Evolutionary conservation across 2,888 invertebrate species (phyloP), one percentile per base, ranked within the genome.

Genomic region (Hemistola chrysoprasaria): DNA sequence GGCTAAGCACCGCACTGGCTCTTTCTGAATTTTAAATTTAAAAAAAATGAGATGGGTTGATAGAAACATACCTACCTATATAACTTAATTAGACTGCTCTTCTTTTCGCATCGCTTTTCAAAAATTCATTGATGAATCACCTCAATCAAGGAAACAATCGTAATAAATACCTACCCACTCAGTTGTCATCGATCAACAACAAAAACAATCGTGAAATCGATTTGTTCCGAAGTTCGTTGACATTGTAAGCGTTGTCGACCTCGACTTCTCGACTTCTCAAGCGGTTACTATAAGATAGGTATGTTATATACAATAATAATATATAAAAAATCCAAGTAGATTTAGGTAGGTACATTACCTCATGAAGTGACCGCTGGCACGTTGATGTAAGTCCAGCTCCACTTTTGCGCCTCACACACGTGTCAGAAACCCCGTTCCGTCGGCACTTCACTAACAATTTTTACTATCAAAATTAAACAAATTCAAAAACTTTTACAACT

Each of bases 381-480:
- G 92, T 89, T 93, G 93, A 69, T 93, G 93, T 75, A 93, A 91
- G 62, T 94, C 93, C 89, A 93, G 93, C 91, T 94, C 93, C 93
- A 93, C 91, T 88, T 83, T 92, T 91, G 73, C 67, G 90, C 90
- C 83, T 91, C 31, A 56, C 68, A 57, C 67, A 62, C 59, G 47
- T 52, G 38, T 49, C 40, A 61, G 63, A 55, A 60, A 69, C 60
- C 53, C 51, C 53, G 65, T 4, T 70, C 65, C 67, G 69, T 51
- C 73, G 70, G 71, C 74, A 69, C 79, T 65, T 47, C 63, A 74
- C 77, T 59, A 61, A 72, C 56, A 56, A 56, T 41, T 40, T 45
- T 45, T 30, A 49, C 32, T 52, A 49, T 16, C 4, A 16, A n/a
- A n/a, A n/a, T n/a, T n/a, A n/a, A n/a, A n/a, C n/a, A n/a, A n/a